Evolutionary conservation across 2,888 invertebrate species (phyloP), one percentile per base, ranked within the genome.

Genomic region (Cantharis rustica): DNA sequence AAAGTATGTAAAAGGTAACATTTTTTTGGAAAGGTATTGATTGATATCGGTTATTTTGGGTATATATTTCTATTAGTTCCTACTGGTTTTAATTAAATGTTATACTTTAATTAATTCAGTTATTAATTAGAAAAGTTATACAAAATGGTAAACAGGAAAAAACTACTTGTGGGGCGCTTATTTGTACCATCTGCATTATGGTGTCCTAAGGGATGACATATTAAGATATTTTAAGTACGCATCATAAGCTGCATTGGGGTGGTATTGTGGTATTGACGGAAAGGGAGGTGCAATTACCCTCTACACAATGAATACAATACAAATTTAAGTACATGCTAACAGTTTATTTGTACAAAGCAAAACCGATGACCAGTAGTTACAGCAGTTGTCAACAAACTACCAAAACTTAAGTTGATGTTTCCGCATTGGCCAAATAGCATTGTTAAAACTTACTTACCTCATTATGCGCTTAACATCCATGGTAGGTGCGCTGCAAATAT

Each of bases 71-170:
- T 23, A 23, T 23, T 23, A 23, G 23, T 9, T 23, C 23, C 5
- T 9, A 23, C n/a, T n/a, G n/a, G n/a, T n/a, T 9, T 23, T 23
- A 7, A 7, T 20, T 20, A 20, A 5, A 20, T 20, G 0, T 5
- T 20, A 11, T 31, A 26, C 10, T 26, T 26, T 10, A 26, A 26
- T 9, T 26, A 26, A 20, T 20, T 31, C 3, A 13, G 4, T 31
- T 31, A 13, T 31, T 13, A 5, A 4, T n/a, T 5, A n/a, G 13
- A 81, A 82, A 69, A 79, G 76, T 78, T 80, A 15, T 17, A 71
- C 15, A 2, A 26, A 23, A 61, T 64, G 78, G 75, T 81, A 83
- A 82, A 83, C 84, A 83, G 85, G 85, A 84, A 84, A 80, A 80
- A 80, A 77, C 80, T 80, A 83, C 84, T 84, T 83, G 82, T 82